These are phyloP conservation scores for Enhydra lutris DNA, from an alignment of 2,113 vertebrate species.

Conservation along the genomic window DNA sequence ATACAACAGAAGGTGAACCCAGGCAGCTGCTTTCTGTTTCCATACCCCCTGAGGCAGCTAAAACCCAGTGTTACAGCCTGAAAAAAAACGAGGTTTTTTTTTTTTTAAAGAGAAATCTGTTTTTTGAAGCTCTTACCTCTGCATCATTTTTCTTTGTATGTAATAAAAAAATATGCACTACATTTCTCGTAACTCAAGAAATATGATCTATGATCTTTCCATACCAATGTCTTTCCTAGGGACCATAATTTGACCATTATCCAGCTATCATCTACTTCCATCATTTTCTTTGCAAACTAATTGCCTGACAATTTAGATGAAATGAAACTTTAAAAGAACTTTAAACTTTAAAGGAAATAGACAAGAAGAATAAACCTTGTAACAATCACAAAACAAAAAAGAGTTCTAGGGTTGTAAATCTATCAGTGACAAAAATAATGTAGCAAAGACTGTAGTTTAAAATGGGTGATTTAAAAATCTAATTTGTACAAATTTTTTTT, in stretches of 20 bases:
- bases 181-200: not conserved
- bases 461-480: not conserved
- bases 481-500: not conserved
- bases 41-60: not conserved
- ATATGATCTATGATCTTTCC: not conserved
- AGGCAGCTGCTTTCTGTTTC: conserved; percentile 28
- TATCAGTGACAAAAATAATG: not conserved
- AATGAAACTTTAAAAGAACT: not conserved
- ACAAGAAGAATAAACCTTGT: not conserved
- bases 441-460: not conserved
- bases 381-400: conserved; percentile 5
- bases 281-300: conserved; percentile 25
- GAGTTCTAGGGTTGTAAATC: not conserved
- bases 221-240: not conserved
- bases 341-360: not conserved
- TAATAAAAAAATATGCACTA: not conserved
- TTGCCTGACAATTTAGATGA: not conserved
- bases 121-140: not conserved
- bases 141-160: not conserved
- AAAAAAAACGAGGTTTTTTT: not conserved
- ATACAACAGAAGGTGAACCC: conserved; percentile 39
- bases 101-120: not conserved
- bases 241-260: not conserved
- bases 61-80: not conserved
- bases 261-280: not conserved